Evolutionary conservation across 2,797 vertebrate species (phyloP).

Genomic region (Sebastes kiyomatsui): DNA sequence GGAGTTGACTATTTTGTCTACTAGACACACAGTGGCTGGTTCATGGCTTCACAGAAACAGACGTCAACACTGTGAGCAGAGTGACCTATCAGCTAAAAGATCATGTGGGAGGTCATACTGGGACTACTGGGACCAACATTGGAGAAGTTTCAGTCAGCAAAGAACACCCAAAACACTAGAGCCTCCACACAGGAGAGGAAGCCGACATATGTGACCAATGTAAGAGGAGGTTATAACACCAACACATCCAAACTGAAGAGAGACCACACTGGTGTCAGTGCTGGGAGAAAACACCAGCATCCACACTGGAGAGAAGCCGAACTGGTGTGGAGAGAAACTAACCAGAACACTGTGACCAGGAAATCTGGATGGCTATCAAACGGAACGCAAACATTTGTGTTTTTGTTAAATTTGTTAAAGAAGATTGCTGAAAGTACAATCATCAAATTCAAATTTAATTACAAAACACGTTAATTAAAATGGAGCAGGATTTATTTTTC

Average conservation of each 20-base stretch:
- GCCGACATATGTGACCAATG: background rate
- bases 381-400: background rate
- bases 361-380: background rate
- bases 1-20: background rate
- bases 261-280: background rate
- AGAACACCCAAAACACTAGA: background rate
- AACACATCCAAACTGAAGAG: background rate
- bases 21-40: conserved; percentile 7
- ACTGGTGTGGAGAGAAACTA: background rate
- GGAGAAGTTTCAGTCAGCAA: background rate
- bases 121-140: background rate
- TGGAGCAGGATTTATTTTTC: background rate
- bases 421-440: background rate
- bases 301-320: background rate
- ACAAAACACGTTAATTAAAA: background rate
- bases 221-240: background rate
- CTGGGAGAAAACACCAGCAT: background rate
- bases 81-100: background rate
- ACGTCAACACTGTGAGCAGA: background rate
- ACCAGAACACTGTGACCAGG: background rate
- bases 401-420: background rate
- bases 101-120: background rate
- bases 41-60: conserved; percentile 4
- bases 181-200: background rate
- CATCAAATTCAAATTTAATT: background rate